Evolutionary conservation across 2,888 invertebrate genomes (phyloP), one percentile per base, ranked within the genome.

Genomic region (Oscheius sp.): DNA sequence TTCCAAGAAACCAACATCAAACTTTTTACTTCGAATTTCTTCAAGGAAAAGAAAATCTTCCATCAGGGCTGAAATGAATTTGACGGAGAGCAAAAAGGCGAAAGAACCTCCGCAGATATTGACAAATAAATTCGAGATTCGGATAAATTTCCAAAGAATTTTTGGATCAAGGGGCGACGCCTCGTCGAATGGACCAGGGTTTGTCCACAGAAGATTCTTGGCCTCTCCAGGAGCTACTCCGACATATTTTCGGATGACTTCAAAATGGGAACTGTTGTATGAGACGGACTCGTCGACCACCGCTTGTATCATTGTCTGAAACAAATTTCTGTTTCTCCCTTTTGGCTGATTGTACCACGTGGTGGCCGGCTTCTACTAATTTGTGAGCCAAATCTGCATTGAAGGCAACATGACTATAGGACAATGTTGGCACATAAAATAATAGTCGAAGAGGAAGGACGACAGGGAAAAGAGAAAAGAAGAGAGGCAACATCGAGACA

Each of bases 151-250:
- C 21, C 69, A 69, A 25, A 83, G 72, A 46, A 86, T 86, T 23
- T 63, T 73, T 9, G 84, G 86, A 76, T 86, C 86, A 53, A 85
- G 53, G 0, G 86, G 86, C 46, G 79, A 80, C 25, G 81, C 77
- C 63, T 86, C 82, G 25, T 84, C 81, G 71, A 77, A 84, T 1
- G 84, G 86, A 49, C 86, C 86, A 2, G 86, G 86, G 79, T 85
- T 86, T 52, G 77, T 70, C 86, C 86, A 86, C n/a, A 86, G 61
- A 3, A 69, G 21, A 13, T 35, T 23, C 21, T 18, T 41, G 2
- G 55, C 69, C 12, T 69, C 41, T 12, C 43, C 55, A 2, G 56
- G 69, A 7, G 27, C n/a, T 21, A 69, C 52, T 18, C 69, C 55
- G 18, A 56, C 55, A 41, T 55, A 29, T n/a, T 45, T 59, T 25